Evolutionary conservation across 2,888 invertebrate species (phyloP).

Genomic region (Arctia plantaginis): DNA sequence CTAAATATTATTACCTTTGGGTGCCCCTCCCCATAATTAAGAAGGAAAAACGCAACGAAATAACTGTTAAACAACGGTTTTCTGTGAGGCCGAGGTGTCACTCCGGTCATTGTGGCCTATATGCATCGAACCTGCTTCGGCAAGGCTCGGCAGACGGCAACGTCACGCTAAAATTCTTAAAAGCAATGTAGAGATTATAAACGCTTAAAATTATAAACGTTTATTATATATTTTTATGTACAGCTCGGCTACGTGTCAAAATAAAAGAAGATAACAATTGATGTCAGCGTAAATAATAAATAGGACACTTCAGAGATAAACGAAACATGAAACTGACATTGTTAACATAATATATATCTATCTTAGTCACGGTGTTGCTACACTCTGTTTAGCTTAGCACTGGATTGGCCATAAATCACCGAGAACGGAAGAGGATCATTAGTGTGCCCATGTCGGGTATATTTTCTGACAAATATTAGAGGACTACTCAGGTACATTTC

Average conservation of each 20-base stretch:
- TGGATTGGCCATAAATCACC: constrained; percentile 25
- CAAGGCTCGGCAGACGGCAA: too few relatives aligned
- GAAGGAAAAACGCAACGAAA: too few relatives aligned
- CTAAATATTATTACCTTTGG: too few relatives aligned
- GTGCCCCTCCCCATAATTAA: too few relatives aligned
- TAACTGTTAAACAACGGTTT: too few relatives aligned
- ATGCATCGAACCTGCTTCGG: too few relatives aligned
- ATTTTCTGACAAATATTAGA: background rate
- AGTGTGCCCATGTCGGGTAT: background rate
- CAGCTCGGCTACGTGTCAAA: constrained; percentile 9
- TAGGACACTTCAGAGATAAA: constrained; percentile 34
- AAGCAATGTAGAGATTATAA: too few relatives aligned
- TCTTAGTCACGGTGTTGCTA: constrained; percentile 21
- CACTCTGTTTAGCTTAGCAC: constrained; percentile 14
- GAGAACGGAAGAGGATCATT: background rate
- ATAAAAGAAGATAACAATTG: constrained; percentile 35
- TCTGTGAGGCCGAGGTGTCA: too few relatives aligned
- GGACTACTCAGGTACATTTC: background rate
- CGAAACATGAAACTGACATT: constrained; percentile 25
- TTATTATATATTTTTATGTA: too few relatives aligned
- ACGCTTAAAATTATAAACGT: too few relatives aligned
- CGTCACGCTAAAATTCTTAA: too few relatives aligned
- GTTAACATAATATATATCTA: constrained; percentile 26
- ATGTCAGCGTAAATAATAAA: constrained; percentile 34
- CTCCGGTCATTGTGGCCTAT: too few relatives aligned